Conservation (phyloP, 1,140 invertebrate genomes). For the Sitophilus oryzae region DNA sequence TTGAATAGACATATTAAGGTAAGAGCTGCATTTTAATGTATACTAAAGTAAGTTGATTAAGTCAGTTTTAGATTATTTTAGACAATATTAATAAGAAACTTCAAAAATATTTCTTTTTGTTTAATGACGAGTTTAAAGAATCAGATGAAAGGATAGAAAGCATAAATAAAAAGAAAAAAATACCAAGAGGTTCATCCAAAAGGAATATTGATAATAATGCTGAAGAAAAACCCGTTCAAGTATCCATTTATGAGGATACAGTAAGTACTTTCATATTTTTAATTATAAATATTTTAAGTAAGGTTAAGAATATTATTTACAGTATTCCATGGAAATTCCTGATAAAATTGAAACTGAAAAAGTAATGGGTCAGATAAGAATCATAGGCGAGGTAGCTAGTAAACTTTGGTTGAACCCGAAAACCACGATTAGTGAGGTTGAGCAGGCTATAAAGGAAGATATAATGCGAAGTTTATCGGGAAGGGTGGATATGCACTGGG, state of each 20-base stretch:
- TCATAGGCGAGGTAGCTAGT: conserved; percentile 61
- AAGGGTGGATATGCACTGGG: conserved; percentile 77
- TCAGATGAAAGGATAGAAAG: conserved; percentile 50
- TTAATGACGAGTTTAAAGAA: conserved; percentile 47
- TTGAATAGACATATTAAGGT: conserved; percentile 39
- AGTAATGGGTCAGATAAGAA: conserved; percentile 48
- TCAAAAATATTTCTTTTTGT: conserved; percentile 17
- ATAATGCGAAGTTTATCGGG: conserved; percentile 70
- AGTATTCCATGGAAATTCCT: background rate
- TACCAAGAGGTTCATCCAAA: conserved; percentile 38
- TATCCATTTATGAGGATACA: conserved; percentile 58
- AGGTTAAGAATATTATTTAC: background rate
- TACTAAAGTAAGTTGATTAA: background rate
- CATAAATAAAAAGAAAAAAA: conserved; percentile 50
- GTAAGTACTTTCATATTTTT: conserved; percentile 49
- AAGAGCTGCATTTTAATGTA: conserved; percentile 11
- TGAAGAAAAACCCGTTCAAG: conserved; percentile 41
- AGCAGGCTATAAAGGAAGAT: conserved; percentile 65
- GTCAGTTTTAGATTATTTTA: conserved; percentile 52
- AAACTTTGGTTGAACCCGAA: conserved; percentile 66
- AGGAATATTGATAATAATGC: conserved; percentile 28
- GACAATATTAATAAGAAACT: conserved; percentile 52
- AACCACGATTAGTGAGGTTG: conserved; percentile 60
- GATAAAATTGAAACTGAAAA: conserved; percentile 20
- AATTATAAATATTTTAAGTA: background rate